phyloP scores from a whole-genome alignment of 2,888 invertebrate genomes.

The Hetaerina titia region DNA sequence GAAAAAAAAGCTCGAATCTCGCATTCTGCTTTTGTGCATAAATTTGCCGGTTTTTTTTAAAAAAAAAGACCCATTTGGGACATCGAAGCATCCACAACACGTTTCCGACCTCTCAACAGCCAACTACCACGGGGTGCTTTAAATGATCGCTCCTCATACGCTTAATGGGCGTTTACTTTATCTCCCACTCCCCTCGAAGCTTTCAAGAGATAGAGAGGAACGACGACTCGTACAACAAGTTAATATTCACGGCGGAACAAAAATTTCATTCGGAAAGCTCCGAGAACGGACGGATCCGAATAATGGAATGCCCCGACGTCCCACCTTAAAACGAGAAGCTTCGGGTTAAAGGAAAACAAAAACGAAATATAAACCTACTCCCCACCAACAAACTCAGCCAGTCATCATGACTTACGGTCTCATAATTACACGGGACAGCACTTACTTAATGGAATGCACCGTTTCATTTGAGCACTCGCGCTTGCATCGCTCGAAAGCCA shows the following conservation, averaged over 20 bases:
- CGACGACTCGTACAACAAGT: background rate
- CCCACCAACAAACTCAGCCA: background rate
- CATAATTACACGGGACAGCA: slow-evolving; percentile 8
- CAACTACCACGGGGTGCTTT: background rate
- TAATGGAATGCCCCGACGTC: background rate
- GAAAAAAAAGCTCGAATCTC: background rate
- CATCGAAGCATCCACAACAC: background rate
- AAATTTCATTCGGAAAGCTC: background rate
- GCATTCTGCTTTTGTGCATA: background rate
- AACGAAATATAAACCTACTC: background rate
- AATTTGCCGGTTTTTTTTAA: background rate
- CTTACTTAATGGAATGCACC: background rate
- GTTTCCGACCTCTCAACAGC: background rate
- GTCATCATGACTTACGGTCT: background rate
- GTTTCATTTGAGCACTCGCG: background rate
- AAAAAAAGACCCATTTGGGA: background rate
- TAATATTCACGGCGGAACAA: background rate
- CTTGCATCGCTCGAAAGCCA: background rate
- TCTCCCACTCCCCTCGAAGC: background rate
- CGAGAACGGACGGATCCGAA: background rate
- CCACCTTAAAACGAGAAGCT: background rate
- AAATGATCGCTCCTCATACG: background rate
- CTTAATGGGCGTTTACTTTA: background rate
- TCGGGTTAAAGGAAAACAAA: background rate
- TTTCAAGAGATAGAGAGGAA: background rate